Evolutionary conservation across 2,888 invertebrate genomes (phyloP), one percentile per base, ranked within the genome.

Genomic region (Trissoscelio sp.): DNA sequence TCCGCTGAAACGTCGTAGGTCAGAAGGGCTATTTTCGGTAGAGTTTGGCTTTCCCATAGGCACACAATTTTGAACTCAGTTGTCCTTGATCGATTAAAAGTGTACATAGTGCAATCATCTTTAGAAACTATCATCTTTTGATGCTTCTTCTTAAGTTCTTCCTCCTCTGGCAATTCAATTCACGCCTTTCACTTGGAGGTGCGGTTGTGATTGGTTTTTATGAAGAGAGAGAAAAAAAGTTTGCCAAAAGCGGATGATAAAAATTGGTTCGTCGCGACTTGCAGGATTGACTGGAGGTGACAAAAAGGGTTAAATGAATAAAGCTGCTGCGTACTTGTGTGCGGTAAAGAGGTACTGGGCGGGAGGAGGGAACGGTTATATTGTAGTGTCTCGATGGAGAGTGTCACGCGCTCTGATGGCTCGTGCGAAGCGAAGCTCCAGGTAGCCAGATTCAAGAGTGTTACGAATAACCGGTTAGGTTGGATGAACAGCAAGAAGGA

Each of bases 401-500:
- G 69, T 78, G 81, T 78, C 77, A 69, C 69, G 81, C 64, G 64
- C 70, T 78, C 39, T 69, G 62, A 70, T 78, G 81, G 81, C 81
- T 81, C 81, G 81, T 81, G 81, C 81, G 78, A 77, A 74, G 78
- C 51, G 53, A 64, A 69, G 48, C 67, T 73, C 75, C 77, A 72
- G 75, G 81, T 77, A 77, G 72, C 72, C 77, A 39, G 58, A 53
- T 72, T 74, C 74, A 67, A 73, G 78, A 78, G 81, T 81, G 81
- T 78, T 81, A 81, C 69, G 78, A 78, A 81, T 81, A 81, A 81
- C 81, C 81, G 81, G 81, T 78, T 81, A 28, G 69, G 74, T 70
- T 66, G 74, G 81, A 70, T 46, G 81, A 77, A 39, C 75, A 34
- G 72, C 77, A 51, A 69, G 46, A 58, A 72, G 55, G 62, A 62